Base-by-base conservation (phyloP, 2,888 invertebrate species). In the Drosophila heteroneura region DNA sequence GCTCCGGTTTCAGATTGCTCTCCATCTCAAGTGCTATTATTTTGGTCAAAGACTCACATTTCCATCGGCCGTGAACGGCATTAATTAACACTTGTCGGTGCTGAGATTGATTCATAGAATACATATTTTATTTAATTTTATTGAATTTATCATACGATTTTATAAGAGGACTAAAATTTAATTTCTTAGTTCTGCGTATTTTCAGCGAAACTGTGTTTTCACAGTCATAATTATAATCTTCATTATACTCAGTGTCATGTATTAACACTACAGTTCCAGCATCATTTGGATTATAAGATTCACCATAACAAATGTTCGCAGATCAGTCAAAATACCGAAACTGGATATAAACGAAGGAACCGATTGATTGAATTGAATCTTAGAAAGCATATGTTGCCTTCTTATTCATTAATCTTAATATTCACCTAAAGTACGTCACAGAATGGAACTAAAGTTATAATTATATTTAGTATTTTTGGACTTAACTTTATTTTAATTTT, bases 31-130 rank as follows among this genome's bases (percentile, higher is more conserved):
- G 81, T 85, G 74, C 71, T 74, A 53, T 71, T 62, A 79, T 76
- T 81, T 74, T 84, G 75, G 75, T 67, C 68, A 73, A 62, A 75
- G 71, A 72, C 64, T 82, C 82, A 70, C 70, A 80, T 37, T 26
- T 16, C 57, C 39, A 39, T n/a, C 57, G 35, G 19, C 22, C 52
- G 26, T 56, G 39, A 39, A 60, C 32, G 30, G 32, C 58, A 72
- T 76, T 76, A 76, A 76, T 76, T 72, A 72, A 58, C 57, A 33
- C 44, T 65, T 68, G 67, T 65, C 53, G 10, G 28, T 26, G 60
- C 16, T 44, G 5, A 64, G 58, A 76, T 72, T 72, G 58, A 75
- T 71, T 61, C 28, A 71, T 65, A 32, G 64, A 28, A 28, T 52
- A 30, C 2, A 47, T 22, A n/a, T 37, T 57, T 22, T 57, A 41